Evolutionary conservation across 2,797 vertebrate species (phyloP).

Genomic region (Sebastes diaconus): DNA sequence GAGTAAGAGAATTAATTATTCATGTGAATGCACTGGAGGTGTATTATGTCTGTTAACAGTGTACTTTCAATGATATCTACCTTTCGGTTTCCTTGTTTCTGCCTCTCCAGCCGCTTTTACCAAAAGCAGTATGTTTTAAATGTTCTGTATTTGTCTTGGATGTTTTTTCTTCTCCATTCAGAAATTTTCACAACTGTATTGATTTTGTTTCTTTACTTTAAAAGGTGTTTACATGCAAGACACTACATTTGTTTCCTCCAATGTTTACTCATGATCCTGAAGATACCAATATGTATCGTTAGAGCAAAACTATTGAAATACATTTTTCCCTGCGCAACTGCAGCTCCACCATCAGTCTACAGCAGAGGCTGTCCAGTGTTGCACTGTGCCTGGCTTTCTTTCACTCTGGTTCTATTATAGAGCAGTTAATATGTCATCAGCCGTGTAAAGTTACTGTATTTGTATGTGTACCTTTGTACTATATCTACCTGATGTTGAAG

Average conservation of each 20-base stretch:
- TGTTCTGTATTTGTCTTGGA: neutral
- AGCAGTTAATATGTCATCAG: slow-evolving; percentile 1
- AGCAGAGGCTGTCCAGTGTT: slow-evolving; percentile 19
- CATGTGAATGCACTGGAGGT: slow-evolving; percentile 10
- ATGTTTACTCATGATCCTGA: neutral
- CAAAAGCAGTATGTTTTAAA: slow-evolving; percentile 22
- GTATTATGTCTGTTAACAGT: neutral
- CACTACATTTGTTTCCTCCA: neutral
- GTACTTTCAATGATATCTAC: neutral
- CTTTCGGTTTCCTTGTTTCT: neutral
- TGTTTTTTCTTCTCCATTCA: neutral
- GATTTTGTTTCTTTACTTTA: neutral
- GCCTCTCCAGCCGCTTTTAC: slow-evolving; percentile 29
- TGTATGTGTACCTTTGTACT: slow-evolving; percentile 58
- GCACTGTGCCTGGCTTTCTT: slow-evolving; percentile 20
- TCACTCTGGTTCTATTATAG: slow-evolving; percentile 9
- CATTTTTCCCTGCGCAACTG: slow-evolving; percentile 2
- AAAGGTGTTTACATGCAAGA: neutral
- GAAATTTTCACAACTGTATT: neutral
- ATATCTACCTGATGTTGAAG: slow-evolving; percentile 14
- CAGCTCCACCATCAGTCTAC: neutral
- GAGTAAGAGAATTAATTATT: slow-evolving; percentile 9
- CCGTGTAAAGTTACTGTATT: slow-evolving; percentile 39
- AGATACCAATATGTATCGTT: slow-evolving; percentile 18
- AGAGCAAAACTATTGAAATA: slow-evolving; percentile 4